A percentile compares a stretch with the other conserved stretches of the same genome.
These are phyloP conservation scores for Diarsia brunnea DNA, from an alignment of 2,888 invertebrate genomes.

Conservation along the genomic window DNA sequence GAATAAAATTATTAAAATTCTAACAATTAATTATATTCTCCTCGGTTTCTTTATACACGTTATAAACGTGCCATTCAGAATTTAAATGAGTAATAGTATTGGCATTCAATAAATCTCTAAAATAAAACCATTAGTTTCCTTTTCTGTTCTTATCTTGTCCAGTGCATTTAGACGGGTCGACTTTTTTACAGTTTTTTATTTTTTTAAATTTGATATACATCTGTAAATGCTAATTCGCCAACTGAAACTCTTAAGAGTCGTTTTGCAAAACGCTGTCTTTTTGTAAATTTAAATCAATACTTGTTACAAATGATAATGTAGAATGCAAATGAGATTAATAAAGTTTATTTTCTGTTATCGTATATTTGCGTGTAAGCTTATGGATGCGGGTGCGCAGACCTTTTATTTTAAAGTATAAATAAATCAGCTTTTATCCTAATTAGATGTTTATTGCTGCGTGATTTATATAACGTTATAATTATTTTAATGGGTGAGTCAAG, in stretches of 20 bases:
- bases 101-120: constrained; percentile 56
- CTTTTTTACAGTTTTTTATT: constrained; percentile 29
- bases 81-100: constrained; percentile 31
- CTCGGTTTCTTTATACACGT: background rate
- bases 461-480: constrained; percentile 69
- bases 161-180: constrained; percentile 53
- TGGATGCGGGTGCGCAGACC: constrained; percentile 46
- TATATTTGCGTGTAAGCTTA: constrained; percentile 50
- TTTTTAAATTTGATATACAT: constrained; percentile 56
- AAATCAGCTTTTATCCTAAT: constrained; percentile 67
- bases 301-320: constrained; percentile 54
- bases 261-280: constrained; percentile 51
- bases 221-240: constrained; percentile 58
- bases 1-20: background rate
- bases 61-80: constrained; percentile 2
- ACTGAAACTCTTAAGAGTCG: constrained; percentile 25
- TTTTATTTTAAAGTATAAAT: constrained; percentile 62
- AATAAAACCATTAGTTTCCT: constrained; percentile 51
- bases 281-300: constrained; percentile 55
- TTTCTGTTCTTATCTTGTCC: constrained; percentile 46
- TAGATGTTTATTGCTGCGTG: constrained; percentile 67
- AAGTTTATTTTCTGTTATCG: constrained; percentile 60
- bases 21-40: background rate
- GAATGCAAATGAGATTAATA: constrained; percentile 64
- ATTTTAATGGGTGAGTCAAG: constrained; percentile 70